Percentiles rank a stretch among this genome's conserved stretches.
Conservation (phyloP, 2,888 invertebrate genomes). For the Aquatica leii region DNA sequence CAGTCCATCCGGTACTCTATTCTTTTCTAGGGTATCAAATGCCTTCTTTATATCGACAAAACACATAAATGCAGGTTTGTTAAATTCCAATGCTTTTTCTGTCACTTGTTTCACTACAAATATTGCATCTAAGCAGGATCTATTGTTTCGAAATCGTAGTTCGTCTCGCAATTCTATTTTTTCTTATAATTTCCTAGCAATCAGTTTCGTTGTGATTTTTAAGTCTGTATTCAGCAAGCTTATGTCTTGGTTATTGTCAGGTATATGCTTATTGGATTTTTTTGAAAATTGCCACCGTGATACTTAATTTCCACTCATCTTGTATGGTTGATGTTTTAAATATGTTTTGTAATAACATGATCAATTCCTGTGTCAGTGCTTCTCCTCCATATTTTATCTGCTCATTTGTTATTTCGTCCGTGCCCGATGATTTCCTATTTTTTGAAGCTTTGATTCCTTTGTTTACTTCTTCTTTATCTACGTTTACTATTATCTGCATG, state of each 20-base stretch:
- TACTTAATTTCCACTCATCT: constrained; percentile 14
- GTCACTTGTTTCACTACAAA: constrained; percentile 2
- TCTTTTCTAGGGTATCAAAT: not conserved
- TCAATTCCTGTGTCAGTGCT: too few species aligned
- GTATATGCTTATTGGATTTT: not conserved
- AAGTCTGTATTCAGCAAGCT: constrained; percentile 11
- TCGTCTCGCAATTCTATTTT: constrained; percentile 9
- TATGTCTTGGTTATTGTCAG: constrained; percentile 12
- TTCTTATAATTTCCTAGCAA: constrained; percentile 9
- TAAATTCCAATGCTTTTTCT: constrained; percentile 11
- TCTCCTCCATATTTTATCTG: too few species aligned
- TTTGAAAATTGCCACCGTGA: constrained; percentile 7
- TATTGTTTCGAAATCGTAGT: constrained; percentile 10
- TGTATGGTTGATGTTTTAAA: constrained; percentile 1
- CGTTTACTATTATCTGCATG: constrained; percentile 15
- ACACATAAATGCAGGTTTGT: constrained; percentile 1
- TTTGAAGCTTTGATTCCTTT: constrained; percentile 9
- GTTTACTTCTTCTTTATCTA: constrained; percentile 9
- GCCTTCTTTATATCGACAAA: constrained; percentile 10
- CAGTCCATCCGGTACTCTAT: constrained; percentile 6
- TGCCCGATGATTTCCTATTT: constrained; percentile 18
- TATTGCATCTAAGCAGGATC: constrained; percentile 6
- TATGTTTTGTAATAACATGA: too few species aligned
- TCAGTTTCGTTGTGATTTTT: too few species aligned
- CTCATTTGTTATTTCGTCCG: constrained; percentile 8